Percentiles rank a stretch among this genome's conserved stretches.
These are phyloP conservation scores for Tachystola acroxantha DNA, from an alignment of 2,888 invertebrate genomes.

Conservation along the genomic window DNA sequence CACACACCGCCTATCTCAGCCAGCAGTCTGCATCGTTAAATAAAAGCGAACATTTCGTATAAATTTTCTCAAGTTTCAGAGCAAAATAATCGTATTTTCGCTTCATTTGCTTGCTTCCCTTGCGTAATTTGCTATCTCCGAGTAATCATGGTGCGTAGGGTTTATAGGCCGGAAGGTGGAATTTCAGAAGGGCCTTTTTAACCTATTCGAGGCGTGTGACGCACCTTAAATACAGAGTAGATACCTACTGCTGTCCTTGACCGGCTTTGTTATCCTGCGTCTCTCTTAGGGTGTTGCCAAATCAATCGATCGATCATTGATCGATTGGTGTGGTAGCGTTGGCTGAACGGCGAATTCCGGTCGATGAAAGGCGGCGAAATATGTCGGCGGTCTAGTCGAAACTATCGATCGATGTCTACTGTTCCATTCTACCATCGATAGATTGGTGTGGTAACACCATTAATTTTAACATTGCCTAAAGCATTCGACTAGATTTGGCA, in stretches of 20 bases:
- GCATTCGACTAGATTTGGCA: too few species aligned
- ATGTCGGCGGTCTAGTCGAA: too few species aligned
- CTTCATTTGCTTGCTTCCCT: conserved; percentile 59
- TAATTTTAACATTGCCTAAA: too few species aligned
- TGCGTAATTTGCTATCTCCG: conserved; percentile 57
- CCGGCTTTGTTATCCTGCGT: too few species aligned
- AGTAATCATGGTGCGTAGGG: conserved; percentile 41
- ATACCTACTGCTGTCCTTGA: not conserved
- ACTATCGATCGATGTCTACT: too few species aligned
- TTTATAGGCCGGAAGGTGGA: conserved; percentile 32
- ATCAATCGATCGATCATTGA: too few species aligned
- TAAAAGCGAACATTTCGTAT: conserved; percentile 49
- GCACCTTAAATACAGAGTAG: not conserved
- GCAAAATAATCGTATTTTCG: conserved; percentile 63
- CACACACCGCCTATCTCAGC: conserved; percentile 19
- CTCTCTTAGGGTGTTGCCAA: too few species aligned
- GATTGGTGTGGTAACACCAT: too few species aligned
- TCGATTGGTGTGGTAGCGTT: too few species aligned
- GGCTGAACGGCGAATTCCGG: too few species aligned
- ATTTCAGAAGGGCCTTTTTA: conserved; percentile 17
- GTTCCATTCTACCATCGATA: too few species aligned
- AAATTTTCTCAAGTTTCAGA: conserved; percentile 51
- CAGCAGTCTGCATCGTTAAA: conserved; percentile 33
- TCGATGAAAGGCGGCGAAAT: too few species aligned
- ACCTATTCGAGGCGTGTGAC: not conserved